phyloP scores from a whole-genome alignment of 2,888 invertebrate genomes.

The Drosophila demipolita region DNA sequence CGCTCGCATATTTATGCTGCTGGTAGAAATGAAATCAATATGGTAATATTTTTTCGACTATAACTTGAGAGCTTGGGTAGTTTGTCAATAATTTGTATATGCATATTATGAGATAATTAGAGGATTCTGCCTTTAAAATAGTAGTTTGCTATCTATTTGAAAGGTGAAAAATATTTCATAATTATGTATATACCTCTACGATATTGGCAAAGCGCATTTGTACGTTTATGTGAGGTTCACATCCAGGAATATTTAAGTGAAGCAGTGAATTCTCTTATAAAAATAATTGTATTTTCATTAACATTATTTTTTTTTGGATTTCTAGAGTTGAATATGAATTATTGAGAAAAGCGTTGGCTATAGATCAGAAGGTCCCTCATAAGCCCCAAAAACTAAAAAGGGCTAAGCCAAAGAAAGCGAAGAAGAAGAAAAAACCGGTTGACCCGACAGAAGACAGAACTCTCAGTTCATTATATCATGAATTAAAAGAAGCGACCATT shows the following conservation, averaged over 20 bases:
- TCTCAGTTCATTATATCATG: slow-evolving; percentile 88
- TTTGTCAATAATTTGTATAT: no score
- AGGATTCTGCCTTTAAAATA: no score
- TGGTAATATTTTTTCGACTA: no score
- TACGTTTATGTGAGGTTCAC: not conserved
- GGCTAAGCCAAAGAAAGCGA: slow-evolving; percentile 63
- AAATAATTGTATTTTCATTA: not conserved
- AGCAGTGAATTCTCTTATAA: not conserved
- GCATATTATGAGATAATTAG: no score
- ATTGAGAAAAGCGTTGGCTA: slow-evolving; percentile 84
- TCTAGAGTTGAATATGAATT: slow-evolving; percentile 83
- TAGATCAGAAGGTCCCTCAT: slow-evolving; percentile 79
- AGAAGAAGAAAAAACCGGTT: slow-evolving; percentile 86
- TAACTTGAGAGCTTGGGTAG: no score
- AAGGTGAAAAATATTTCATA: not conserved
- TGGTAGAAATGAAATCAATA: no score
- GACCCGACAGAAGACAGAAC: slow-evolving; percentile 87
- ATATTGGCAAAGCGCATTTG: not conserved
- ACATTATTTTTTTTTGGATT: not conserved
- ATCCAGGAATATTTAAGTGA: not conserved
- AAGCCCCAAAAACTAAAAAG: slow-evolving; percentile 67
- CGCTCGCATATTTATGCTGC: no score
- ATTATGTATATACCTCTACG: not conserved
- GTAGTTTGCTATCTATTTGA: no score
- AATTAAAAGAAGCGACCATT: slow-evolving; percentile 86